Evolutionary conservation across 2,797 vertebrate species (phyloP).

Genomic region (Philypnodon macrostomus): DNA sequence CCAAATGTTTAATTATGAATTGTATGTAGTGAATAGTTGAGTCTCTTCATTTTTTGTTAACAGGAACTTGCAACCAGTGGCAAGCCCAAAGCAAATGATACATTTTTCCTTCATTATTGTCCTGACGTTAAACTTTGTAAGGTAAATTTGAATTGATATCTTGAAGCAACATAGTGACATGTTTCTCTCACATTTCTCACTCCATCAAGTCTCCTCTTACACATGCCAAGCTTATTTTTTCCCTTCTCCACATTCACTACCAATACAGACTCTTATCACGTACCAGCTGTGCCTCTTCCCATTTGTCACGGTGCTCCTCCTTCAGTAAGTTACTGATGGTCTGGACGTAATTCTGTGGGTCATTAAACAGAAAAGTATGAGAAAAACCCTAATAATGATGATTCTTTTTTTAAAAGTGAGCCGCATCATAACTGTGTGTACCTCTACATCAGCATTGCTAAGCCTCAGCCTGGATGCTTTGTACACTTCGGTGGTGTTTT

Average conservation of each 20-base stretch:
- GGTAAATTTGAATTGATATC: no score
- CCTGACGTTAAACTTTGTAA: no score
- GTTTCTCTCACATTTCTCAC: conserved; percentile 13
- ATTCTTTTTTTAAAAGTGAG: background rate
- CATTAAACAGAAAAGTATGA: conserved; percentile 36
- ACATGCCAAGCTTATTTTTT: conserved; percentile 21
- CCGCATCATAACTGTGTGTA: conserved; percentile 33
- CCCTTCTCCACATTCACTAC: conserved; percentile 10
- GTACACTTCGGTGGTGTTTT: conserved; percentile 91
- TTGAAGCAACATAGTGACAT: no score
- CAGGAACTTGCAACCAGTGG: no score
- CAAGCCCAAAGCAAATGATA: no score
- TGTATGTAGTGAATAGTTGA: no score
- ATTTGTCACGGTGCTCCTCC: conserved; percentile 93
- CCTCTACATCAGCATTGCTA: conserved; percentile 88
- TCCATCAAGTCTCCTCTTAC: conserved; percentile 12
- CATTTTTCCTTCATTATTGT: no score
- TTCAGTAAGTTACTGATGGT: conserved; percentile 94
- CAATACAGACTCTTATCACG: conserved; percentile 59
- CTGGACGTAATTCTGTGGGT: conserved; percentile 90
- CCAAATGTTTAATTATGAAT: no score
- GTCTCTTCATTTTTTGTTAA: no score
- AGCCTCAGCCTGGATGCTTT: conserved; percentile 85
- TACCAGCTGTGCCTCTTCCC: conserved; percentile 97
- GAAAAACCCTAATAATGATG: conserved; percentile 9